Base-by-base conservation (phyloP, 2,113 vertebrate species). In the Perccottus glenii region DNA sequence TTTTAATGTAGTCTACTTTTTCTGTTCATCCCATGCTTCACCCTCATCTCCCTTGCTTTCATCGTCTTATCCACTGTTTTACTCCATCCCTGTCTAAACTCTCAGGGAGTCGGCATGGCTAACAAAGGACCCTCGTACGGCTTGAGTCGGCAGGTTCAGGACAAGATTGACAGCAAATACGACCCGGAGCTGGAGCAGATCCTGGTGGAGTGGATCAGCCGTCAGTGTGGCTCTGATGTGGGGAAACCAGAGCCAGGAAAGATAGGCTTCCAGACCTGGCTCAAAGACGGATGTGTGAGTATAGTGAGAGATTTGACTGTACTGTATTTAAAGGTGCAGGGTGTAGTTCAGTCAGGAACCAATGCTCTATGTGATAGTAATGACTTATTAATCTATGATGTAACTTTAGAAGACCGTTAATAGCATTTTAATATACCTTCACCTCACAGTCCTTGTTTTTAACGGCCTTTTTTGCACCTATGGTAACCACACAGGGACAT, bases 101-200 rank as follows among this genome's bases (percentile, higher is more conserved):
- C 12, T n/a, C 58, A 91, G 70, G 33, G 84, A 50, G 73, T 85
- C 91, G 93, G 89, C 74, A 99, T 99, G 98, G 96, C 97, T 55
- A 99, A 99, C 93, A 96, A 96, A 78, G 96, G 98, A 77, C 97
- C 96, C 0, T 90, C 95, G n/a, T 99, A 95, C 0, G 98, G 98
- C 82, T 85, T 99, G 94, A 99, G 96, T 92, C 93, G 96, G 5
- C 95, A 96, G 0, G 94, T 99, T 38, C 95, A 96, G 80, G 95
- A 95, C 78, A 98, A 96, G 85, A 98, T 99, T 0, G 97, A 98
- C 90, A 98, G 95, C 94, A 99, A 99, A 85, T 99, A 99, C 0
- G 97, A 99, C 0, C 89, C 94, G 0, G 96, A 99, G 11, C 91
- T 99, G 90, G 98, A 99, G 90, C 92, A 90, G 51, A 92, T 96